Evolutionary conservation across 1,140 invertebrate species (phyloP).

Genomic region (Dendroctonus ponderosae): DNA sequence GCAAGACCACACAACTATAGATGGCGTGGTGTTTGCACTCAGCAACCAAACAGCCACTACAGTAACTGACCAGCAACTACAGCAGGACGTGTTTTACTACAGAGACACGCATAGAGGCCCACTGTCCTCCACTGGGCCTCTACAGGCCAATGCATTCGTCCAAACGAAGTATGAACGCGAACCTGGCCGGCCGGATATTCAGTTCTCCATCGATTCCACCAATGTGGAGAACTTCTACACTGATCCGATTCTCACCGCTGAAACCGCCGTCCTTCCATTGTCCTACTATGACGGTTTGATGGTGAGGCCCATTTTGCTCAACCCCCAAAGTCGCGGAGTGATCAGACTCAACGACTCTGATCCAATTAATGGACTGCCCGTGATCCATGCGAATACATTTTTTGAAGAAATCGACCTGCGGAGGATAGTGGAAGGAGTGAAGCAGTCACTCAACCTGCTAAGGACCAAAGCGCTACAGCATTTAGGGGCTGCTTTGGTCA

Average conservation of each 20-base stretch:
- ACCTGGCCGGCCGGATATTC: conserved; percentile 60
- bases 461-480: conserved; percentile 54
- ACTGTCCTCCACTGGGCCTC: conserved; percentile 53
- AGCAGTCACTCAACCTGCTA: conserved; percentile 53
- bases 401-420: conserved; percentile 57
- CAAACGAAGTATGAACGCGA: conserved; percentile 51
- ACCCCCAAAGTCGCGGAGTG: conserved; percentile 60
- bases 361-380: conserved; percentile 59
- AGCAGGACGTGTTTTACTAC: conserved; percentile 56
- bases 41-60: conserved; percentile 56
- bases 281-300: conserved; percentile 55
- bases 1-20: conserved; percentile 70
- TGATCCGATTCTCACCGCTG: conserved; percentile 54
- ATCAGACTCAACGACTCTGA: conserved; percentile 58
- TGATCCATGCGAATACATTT: conserved; percentile 68
- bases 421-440: conserved; percentile 56
- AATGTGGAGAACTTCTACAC: conserved; percentile 51
- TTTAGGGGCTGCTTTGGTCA: conserved; percentile 47
- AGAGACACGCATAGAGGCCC: conserved; percentile 51
- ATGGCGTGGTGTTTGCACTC: conserved; percentile 57
- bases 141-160: conserved; percentile 56
- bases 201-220: conserved; percentile 61
- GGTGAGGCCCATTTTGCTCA: conserved; percentile 52
- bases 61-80: conserved; percentile 54
- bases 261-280: conserved; percentile 53